phyloP scores from a whole-genome alignment of 2,113 vertebrate species.

The Phrynosoma blainvillii region DNA sequence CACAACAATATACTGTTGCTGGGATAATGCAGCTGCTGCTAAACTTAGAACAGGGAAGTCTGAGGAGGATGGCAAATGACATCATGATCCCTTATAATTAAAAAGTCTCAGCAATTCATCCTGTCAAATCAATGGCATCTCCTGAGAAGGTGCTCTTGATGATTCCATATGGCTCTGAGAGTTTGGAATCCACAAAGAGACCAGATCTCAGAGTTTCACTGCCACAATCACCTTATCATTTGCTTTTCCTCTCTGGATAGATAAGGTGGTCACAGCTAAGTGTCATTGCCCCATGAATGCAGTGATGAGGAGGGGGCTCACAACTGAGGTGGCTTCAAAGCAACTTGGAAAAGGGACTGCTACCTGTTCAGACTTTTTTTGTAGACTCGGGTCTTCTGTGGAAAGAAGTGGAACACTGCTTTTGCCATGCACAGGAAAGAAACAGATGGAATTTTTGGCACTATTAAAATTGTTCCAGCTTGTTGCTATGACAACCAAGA shows the following conservation, averaged over 20 bases:
- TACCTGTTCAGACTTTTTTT: neutral
- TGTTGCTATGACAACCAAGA: conserved; percentile 65
- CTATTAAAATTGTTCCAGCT: conserved; percentile 61
- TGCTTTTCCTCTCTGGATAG: neutral
- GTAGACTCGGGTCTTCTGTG: neutral
- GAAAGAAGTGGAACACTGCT: conserved; percentile 50
- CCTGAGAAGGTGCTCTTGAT: too few species aligned
- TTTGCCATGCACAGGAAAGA: conserved; percentile 68
- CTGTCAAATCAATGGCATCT: too few species aligned
- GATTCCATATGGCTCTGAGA: too few species aligned
- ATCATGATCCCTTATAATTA: too few species aligned
- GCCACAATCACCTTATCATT: neutral
- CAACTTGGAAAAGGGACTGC: neutral
- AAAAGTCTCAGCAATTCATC: too few species aligned
- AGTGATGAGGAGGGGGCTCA: neutral
- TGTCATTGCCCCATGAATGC: too few species aligned
- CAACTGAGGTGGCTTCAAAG: neutral
- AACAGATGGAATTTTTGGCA: conserved; percentile 70
- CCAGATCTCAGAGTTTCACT: neutral
- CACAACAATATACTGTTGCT: too few species aligned
- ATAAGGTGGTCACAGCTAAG: neutral
- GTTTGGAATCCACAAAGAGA: too few species aligned
- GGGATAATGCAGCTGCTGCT: too few species aligned
- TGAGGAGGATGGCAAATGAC: too few species aligned
- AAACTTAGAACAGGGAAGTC: too few species aligned